These are phyloP conservation scores for Haliclystus octoradiatus DNA, from an alignment of 30 jellyfish, hydroid and myxozoan species.

Conservation along the genomic window DNA sequence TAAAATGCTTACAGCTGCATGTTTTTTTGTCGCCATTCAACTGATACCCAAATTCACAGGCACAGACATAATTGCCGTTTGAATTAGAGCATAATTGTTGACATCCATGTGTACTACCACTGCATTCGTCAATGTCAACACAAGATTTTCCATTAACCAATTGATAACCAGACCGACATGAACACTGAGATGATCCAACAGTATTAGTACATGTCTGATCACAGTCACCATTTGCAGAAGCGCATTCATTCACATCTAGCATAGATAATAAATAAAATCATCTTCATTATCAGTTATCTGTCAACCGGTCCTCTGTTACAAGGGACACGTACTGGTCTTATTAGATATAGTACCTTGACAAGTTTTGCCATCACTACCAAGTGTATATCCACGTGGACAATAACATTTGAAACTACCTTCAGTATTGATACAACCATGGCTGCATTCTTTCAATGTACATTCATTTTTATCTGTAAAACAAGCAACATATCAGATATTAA, in stretches of 20 bases:
- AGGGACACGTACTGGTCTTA: background rate
- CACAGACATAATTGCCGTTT: conserved; percentile 57
- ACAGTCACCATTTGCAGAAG: conserved; percentile 36
- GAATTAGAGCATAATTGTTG: conserved; percentile 47
- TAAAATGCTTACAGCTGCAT: background rate
- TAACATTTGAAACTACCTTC: conserved; percentile 70
- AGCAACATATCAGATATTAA: background rate
- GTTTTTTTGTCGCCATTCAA: conserved; percentile 9
- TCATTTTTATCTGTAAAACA: conserved; percentile 44
- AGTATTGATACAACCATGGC: conserved; percentile 73
- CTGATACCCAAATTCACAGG: conserved; percentile 43
- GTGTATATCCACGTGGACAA: conserved; percentile 72
- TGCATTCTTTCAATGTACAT: conserved; percentile 42
- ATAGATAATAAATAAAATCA: background rate
- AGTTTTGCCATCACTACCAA: conserved; percentile 36
- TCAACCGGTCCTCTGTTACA: background rate
- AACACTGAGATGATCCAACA: conserved; percentile 56
- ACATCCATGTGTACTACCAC: conserved; percentile 52
- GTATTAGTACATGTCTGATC: conserved; percentile 56
- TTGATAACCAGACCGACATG: conserved; percentile 49
- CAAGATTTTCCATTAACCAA: conserved; percentile 20
- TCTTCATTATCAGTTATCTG: background rate
- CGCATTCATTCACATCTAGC: conserved; percentile 74
- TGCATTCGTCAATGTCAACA: conserved; percentile 57
- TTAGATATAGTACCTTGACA: conserved; percentile 46